A percentile compares a stretch with the other conserved stretches of the same genome.
Evolutionary conservation across 2,888 invertebrate species (phyloP).

Genomic region (Hemistola chrysoprasaria): DNA sequence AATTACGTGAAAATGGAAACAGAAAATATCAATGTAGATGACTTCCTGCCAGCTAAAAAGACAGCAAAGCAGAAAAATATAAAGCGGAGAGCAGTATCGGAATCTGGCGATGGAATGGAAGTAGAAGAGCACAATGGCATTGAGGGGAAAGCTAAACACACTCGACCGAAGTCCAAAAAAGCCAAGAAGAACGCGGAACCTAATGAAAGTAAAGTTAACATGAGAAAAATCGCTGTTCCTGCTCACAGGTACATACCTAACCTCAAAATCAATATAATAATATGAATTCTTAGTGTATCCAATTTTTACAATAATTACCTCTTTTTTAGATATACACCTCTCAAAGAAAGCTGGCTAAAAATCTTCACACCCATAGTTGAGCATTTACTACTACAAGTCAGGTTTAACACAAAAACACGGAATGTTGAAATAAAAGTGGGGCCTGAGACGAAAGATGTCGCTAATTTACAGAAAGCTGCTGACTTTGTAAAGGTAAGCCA

Average conservation of each 20-base stretch:
- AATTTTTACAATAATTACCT: too few species aligned
- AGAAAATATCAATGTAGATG: slow-evolving; percentile 76
- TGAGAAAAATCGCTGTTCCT: slow-evolving; percentile 93
- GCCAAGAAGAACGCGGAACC: slow-evolving; percentile 62
- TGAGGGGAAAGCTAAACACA: slow-evolving; percentile 61
- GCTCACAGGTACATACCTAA: slow-evolving; percentile 84
- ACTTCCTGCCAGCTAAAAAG: slow-evolving; percentile 78
- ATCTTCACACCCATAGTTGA: slow-evolving; percentile 98
- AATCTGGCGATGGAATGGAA: slow-evolving; percentile 84
- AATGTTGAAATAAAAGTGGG: slow-evolving; percentile 93
- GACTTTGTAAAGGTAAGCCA: slow-evolving; percentile 96
- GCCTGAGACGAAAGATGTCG: slow-evolving; percentile 90
- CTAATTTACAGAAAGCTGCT: slow-evolving; percentile 97
- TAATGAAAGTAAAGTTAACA: slow-evolving; percentile 81
- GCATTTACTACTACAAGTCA: slow-evolving; percentile 94
- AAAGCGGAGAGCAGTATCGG: slow-evolving; percentile 74
- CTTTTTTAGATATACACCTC: slow-evolving; percentile 91
- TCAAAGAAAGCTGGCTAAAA: slow-evolving; percentile 98
- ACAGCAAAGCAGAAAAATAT: slow-evolving; percentile 71
- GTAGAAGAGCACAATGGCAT: slow-evolving; percentile 86
- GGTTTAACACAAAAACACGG: slow-evolving; percentile 95
- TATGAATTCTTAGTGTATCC: too few species aligned
- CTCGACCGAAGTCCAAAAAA: slow-evolving; percentile 66
- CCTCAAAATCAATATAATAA: slow-evolving; percentile 33
- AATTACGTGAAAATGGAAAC: slow-evolving; percentile 56